Percentiles rank a stretch among this genome's conserved stretches.
phyloP scores from a whole-genome alignment of 2,888 invertebrate genomes.

The Zelleria hepariella region DNA sequence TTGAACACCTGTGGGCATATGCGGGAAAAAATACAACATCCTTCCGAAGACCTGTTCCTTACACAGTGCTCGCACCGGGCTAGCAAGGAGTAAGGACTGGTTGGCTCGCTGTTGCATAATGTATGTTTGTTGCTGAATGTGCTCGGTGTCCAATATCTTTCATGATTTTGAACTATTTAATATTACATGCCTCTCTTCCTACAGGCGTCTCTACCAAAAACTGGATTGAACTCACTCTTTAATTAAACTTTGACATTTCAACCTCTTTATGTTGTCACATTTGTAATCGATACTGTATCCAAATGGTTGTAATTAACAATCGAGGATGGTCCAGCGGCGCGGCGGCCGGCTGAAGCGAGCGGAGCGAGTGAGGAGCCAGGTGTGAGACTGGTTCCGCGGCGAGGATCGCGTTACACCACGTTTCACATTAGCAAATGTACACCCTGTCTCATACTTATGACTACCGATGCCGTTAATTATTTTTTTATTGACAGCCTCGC shows the following conservation, averaged over 20 bases:
- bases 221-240: no score
- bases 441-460: slow-evolving; percentile 64
- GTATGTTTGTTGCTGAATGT: no score
- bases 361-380: slow-evolving; percentile 21
- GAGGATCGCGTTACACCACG: slow-evolving; percentile 62
- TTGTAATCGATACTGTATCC: slow-evolving; percentile 23
- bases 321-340: slow-evolving; percentile 42
- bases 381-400: slow-evolving; percentile 53
- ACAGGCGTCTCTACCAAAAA: no score
- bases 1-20: no score
- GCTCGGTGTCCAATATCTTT: no score
- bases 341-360: slow-evolving; percentile 18
- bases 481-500: slow-evolving; percentile 60
- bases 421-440: slow-evolving; percentile 71
- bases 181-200: no score
- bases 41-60: slow-evolving; percentile 32
- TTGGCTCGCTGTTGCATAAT: no score
- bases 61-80: no score
- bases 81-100: no score
- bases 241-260: neutral
- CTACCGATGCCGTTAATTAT: slow-evolving; percentile 64
- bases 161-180: no score
- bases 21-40: slow-evolving; percentile 10
- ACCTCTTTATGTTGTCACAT: neutral
- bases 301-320: slow-evolving; percentile 11